Percentiles rank a stretch among this genome's conserved stretches.
phyloP scores from a whole-genome alignment of 2,888 invertebrate genomes.

The Eretmocerus hayati region DNA sequence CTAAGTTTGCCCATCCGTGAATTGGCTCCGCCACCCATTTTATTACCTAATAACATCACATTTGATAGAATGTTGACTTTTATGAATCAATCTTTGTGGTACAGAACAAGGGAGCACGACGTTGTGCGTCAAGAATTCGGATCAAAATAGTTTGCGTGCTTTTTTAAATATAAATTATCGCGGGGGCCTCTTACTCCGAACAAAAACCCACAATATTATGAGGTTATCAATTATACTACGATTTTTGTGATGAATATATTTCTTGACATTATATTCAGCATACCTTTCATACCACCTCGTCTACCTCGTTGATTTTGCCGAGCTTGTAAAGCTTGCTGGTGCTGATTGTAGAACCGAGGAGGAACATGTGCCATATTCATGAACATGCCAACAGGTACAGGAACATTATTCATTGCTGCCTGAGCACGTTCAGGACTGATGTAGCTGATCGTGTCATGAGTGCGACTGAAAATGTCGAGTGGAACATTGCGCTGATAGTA shows the following conservation, averaged over 20 bases:
- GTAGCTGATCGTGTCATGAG: conserved; percentile 87
- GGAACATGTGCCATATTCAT: conserved; percentile 81
- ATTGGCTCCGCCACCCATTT: conserved; percentile 27
- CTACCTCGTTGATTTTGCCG: conserved; percentile 40
- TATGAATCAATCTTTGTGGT: too few species aligned
- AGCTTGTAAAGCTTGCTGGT: conserved; percentile 60
- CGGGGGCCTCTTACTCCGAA: too few species aligned
- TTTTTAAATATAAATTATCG: too few species aligned
- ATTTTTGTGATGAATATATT: background rate
- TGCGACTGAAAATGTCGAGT: conserved; percentile 60
- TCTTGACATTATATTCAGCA: background rate
- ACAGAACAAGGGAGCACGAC: too few species aligned
- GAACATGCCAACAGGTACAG: conserved; percentile 91
- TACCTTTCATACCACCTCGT: conserved; percentile 16
- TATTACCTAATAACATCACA: too few species aligned
- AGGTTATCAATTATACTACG: background rate
- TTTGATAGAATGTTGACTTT: too few species aligned
- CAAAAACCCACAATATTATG: too few species aligned
- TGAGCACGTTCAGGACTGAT: conserved; percentile 80
- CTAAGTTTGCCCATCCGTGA: conserved; percentile 45
- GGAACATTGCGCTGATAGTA: conserved; percentile 47
- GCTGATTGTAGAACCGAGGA: conserved; percentile 69
- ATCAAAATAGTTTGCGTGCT: too few species aligned
- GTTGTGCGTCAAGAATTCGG: too few species aligned
- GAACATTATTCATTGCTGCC: conserved; percentile 69